A percentile compares a stretch with the other conserved stretches of the same genome.
phyloP scores from a whole-genome alignment of 1,140 invertebrate genomes.

The Trachymyrmex cornetzi region DNA sequence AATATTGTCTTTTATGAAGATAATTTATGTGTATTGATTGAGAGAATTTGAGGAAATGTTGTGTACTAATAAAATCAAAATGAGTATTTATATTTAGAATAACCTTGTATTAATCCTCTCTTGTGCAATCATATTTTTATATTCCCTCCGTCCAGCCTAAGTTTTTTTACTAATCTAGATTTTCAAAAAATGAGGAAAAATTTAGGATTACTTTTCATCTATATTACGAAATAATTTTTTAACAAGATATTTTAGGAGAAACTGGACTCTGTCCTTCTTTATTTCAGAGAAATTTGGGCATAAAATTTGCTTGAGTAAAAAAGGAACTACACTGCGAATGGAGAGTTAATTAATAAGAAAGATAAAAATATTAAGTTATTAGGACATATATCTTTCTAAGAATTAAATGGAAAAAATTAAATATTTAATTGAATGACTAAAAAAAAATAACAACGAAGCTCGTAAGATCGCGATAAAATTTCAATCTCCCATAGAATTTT shows the following conservation, averaged over 20 bases:
- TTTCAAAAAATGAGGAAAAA: too few relatives aligned
- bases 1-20: background rate
- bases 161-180: too few relatives aligned
- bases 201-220: too few relatives aligned
- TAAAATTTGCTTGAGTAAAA: too few relatives aligned
- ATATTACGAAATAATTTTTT: too few relatives aligned
- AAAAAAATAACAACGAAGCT: background rate
- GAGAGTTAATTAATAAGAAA: conserved; percentile 1
- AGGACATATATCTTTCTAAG: background rate
- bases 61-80: background rate
- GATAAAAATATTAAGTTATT: conserved; percentile 6
- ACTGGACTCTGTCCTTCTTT: too few relatives aligned
- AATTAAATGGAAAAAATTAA: background rate
- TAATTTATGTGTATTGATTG: background rate
- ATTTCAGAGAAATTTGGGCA: too few relatives aligned
- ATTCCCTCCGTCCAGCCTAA: too few relatives aligned
- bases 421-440: conserved; percentile 4
- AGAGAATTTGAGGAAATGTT: background rate
- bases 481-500: conserved; percentile 18
- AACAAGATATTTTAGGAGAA: too few relatives aligned
- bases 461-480: conserved; percentile 7
- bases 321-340: too few relatives aligned
- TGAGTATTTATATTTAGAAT: background rate
- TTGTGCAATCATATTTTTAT: too few relatives aligned
- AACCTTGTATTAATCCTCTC: background rate